Conservation (phyloP, 2,888 invertebrate species). For the Apodemia mormo region DNA sequence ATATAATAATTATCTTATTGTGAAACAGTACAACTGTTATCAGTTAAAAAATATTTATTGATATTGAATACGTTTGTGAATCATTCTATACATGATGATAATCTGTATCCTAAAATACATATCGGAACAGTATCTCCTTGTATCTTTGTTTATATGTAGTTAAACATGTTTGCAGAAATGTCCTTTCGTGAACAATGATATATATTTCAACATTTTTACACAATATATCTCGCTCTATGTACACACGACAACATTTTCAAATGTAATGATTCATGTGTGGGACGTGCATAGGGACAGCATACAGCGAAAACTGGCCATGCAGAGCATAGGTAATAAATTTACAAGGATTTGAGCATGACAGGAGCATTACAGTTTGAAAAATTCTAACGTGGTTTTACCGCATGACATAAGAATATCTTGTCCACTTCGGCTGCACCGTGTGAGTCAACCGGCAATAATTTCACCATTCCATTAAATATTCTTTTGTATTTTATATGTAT, state of each 20-base stretch:
- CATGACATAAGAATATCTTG: constrained; percentile 42
- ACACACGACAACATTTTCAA: constrained; percentile 11
- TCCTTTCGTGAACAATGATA: neutral
- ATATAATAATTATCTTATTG: no score
- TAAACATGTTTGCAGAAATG: neutral
- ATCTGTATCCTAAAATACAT: no score
- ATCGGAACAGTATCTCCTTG: no score
- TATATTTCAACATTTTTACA: neutral
- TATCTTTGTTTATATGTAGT: no score
- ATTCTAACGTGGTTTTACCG: constrained; percentile 59
- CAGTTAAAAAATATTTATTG: no score
- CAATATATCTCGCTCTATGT: neutral
- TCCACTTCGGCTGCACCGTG: constrained; percentile 39
- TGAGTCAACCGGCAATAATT: constrained; percentile 26
- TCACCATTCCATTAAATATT: constrained; percentile 21
- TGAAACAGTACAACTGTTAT: no score
- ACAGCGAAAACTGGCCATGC: constrained; percentile 59
- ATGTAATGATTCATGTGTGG: constrained; percentile 14
- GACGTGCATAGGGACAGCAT: constrained; percentile 9
- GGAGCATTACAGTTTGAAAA: constrained; percentile 70
- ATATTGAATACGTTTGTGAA: no score
- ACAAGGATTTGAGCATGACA: constrained; percentile 70
- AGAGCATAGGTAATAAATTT: constrained; percentile 72
- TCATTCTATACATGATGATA: no score
- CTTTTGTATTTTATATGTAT: neutral